Evolutionary conservation across 2,888 invertebrate species (phyloP).

Genomic region (Ptilodon capucinus): DNA sequence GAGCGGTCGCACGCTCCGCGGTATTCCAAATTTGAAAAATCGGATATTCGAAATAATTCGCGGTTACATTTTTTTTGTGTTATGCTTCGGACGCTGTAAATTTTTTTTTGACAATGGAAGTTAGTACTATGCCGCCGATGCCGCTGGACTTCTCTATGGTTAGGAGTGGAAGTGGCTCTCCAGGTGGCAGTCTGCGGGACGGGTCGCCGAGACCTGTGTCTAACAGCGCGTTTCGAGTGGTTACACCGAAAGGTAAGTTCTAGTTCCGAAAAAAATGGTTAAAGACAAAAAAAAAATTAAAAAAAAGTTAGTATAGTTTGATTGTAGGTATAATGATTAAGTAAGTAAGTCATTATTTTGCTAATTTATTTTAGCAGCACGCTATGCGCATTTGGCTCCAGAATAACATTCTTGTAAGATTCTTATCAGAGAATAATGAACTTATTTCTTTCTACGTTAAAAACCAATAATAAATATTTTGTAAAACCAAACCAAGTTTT

Average conservation of each 20-base stretch:
- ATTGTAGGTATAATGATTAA: not conserved
- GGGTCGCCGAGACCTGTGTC: constrained; percentile 70
- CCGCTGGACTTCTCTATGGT: constrained; percentile 86
- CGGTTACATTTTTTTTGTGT: constrained; percentile 33
- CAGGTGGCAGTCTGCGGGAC: constrained; percentile 59
- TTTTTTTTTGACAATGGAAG: constrained; percentile 76
- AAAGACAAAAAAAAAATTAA: not conserved
- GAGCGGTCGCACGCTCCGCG: constrained; percentile 70
- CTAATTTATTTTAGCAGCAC: not conserved
- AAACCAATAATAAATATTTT: no score
- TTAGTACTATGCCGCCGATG: constrained; percentile 84
- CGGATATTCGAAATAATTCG: constrained; percentile 30
- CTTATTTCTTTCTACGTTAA: no score
- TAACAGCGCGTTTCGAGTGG: constrained; percentile 85
- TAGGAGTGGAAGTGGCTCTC: constrained; percentile 67
- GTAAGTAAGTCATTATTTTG: not conserved
- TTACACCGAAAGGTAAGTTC: constrained; percentile 84
- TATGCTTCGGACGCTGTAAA: constrained; percentile 43
- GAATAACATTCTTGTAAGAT: no score
- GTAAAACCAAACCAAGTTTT: no score
- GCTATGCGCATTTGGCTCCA: no score
- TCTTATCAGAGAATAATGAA: no score
- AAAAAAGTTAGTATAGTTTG: not conserved
- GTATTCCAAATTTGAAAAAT: constrained; percentile 45
- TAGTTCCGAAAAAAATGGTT: not conserved